Conservation (phyloP, 2,113 vertebrate genomes). For the Salvator merianae region DNA sequence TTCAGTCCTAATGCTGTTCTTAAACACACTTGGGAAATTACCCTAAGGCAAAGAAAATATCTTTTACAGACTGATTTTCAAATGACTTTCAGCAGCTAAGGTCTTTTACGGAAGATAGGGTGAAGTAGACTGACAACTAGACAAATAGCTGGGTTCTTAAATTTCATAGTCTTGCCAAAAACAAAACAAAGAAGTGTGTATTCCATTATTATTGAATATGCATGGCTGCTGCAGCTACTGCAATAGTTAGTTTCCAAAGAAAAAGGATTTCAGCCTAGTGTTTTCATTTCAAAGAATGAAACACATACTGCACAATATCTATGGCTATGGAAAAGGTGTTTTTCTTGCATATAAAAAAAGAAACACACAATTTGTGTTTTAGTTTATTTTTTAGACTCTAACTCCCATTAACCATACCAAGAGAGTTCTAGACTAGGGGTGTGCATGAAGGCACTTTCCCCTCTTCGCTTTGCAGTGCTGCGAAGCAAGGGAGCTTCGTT, state of each 20-base stretch:
- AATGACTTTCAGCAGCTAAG: background rate
- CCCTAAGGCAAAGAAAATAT: background rate
- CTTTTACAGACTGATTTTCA: background rate
- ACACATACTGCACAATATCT: background rate
- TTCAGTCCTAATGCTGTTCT: slow-evolving; percentile 26
- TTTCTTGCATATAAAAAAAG: background rate
- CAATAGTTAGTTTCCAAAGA: background rate
- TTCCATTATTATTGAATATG: background rate
- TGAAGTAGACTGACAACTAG: background rate
- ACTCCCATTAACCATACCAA: no score
- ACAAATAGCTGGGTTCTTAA: slow-evolving; percentile 4
- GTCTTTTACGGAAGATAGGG: background rate
- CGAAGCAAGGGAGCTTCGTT: no score
- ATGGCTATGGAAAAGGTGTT: background rate
- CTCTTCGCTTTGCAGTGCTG: no score
- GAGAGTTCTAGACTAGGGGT: no score
- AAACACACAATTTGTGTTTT: no score
- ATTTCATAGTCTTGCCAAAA: background rate
- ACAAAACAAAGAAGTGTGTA: background rate
- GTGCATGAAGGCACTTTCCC: no score
- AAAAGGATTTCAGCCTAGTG: background rate
- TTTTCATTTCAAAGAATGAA: background rate
- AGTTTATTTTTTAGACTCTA: no score
- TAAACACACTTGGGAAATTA: background rate
- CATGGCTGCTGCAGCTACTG: no score